phyloP scores from a whole-genome alignment of 2,113 vertebrate genomes.

The Azemiops feae region DNA sequence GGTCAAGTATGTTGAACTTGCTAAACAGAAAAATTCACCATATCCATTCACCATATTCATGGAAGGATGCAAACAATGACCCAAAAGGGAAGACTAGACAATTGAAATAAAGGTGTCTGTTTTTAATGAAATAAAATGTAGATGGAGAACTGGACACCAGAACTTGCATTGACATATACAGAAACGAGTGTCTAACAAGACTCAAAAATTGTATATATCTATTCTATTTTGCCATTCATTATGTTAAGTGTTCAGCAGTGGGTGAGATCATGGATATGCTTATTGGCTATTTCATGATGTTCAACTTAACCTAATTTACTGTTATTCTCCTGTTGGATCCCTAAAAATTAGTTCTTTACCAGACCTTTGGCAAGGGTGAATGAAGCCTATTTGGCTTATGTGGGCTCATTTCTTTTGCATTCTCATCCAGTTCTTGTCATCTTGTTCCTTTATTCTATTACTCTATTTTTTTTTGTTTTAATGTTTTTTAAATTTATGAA shows the following conservation, averaged over 20 bases:
- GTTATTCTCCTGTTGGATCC: background rate
- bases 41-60: background rate
- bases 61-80: background rate
- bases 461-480: background rate
- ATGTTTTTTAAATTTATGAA: background rate
- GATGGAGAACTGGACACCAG: background rate
- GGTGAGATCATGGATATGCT: background rate
- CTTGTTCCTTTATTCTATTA: background rate
- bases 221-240: background rate
- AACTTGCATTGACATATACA: background rate
- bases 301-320: background rate
- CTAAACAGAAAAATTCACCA: background rate
- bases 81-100: background rate
- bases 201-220: background rate
- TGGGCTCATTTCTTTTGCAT: background rate
- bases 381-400: background rate
- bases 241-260: background rate
- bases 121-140: background rate
- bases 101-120: background rate
- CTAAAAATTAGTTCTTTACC: background rate
- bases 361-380: background rate
- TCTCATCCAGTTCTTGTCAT: background rate
- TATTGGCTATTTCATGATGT: background rate
- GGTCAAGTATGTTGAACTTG: background rate
- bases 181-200: background rate